Conservation (phyloP, 2,888 invertebrate genomes). For the Sesia apiformis region DNA sequence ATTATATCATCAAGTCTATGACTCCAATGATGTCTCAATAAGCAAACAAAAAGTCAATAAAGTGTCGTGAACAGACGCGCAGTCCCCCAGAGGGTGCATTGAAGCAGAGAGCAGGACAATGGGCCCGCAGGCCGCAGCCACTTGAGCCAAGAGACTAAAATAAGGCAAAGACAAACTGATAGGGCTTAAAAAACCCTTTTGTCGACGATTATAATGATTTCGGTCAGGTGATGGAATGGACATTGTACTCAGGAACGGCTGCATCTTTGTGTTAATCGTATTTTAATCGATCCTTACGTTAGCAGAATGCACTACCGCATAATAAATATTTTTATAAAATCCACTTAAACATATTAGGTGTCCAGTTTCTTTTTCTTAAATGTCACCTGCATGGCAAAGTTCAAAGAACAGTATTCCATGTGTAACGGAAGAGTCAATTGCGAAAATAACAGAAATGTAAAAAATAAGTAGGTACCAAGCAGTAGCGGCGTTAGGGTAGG, state of each 20-base stretch:
- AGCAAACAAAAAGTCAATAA: slow-evolving; percentile 44
- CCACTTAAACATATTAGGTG: no score
- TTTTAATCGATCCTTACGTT: not conserved
- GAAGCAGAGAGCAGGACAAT: slow-evolving; percentile 40
- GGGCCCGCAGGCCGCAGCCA: slow-evolving; percentile 49
- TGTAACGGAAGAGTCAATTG: no score
- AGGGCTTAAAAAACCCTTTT: slow-evolving; percentile 17
- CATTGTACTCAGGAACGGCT: not conserved
- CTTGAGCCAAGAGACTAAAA: slow-evolving; percentile 22
- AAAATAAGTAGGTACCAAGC: no score
- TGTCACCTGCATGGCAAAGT: no score
- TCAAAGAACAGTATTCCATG: no score
- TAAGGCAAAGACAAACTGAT: slow-evolving; percentile 14
- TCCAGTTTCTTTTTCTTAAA: no score
- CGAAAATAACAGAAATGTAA: no score
- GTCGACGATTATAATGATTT: slow-evolving; percentile 7
- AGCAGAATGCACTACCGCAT: no score
- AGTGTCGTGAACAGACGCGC: slow-evolving; percentile 13
- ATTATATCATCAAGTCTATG: not conserved
- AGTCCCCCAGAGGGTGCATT: slow-evolving; percentile 30
- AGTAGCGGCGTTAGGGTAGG: no score
- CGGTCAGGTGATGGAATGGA: not conserved
- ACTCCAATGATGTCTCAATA: slow-evolving; percentile 19
- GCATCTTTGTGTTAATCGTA: not conserved
- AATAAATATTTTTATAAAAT: no score